phyloP scores from a whole-genome alignment of 2,888 invertebrate genomes.

The Drosophila kambysellisi region DNA sequence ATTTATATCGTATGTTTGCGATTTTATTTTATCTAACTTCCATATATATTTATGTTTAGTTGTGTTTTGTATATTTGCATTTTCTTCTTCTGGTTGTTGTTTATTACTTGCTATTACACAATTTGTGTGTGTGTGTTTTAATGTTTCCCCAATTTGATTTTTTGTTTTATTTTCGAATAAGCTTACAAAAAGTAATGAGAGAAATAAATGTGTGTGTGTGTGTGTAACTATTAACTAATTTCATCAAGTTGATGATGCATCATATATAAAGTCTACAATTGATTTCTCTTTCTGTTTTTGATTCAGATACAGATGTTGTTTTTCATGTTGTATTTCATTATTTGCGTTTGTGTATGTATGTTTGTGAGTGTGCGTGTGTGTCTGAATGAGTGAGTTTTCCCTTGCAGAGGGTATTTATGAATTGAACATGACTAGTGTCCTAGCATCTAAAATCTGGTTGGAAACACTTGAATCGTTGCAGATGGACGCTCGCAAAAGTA shows the following conservation, averaged over 20 bases:
- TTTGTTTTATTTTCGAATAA: slow-evolving; percentile 6
- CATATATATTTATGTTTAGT: slow-evolving; percentile 44
- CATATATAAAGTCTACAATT: slow-evolving; percentile 10
- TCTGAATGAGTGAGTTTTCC: slow-evolving; percentile 1
- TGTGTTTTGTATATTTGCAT: slow-evolving; percentile 27
- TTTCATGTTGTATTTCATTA: slow-evolving; percentile 10
- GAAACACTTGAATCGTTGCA: not conserved
- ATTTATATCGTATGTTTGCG: slow-evolving; percentile 31
- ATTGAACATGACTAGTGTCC: not conserved
- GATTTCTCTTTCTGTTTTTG: slow-evolving; percentile 9
- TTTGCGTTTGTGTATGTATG: not conserved
- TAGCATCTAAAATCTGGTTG: not conserved
- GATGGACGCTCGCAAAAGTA: not conserved
- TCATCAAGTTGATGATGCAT: slow-evolving; percentile 17
- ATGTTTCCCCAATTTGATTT: slow-evolving; percentile 14
- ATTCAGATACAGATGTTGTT: slow-evolving; percentile 13
- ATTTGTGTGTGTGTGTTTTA: slow-evolving; percentile 10
- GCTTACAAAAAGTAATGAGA: slow-evolving; percentile 12
- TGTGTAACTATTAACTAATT: slow-evolving; percentile 36
- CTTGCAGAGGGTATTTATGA: slow-evolving; percentile 4
- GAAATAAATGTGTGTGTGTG: slow-evolving; percentile 23
- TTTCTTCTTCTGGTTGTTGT: slow-evolving; percentile 11
- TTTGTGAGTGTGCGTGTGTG: not conserved
- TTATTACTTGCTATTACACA: slow-evolving; percentile 33
- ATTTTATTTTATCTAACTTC: slow-evolving; percentile 54